Conservation (phyloP, 2,113 vertebrate genomes). For the Merops nubicus region DNA sequence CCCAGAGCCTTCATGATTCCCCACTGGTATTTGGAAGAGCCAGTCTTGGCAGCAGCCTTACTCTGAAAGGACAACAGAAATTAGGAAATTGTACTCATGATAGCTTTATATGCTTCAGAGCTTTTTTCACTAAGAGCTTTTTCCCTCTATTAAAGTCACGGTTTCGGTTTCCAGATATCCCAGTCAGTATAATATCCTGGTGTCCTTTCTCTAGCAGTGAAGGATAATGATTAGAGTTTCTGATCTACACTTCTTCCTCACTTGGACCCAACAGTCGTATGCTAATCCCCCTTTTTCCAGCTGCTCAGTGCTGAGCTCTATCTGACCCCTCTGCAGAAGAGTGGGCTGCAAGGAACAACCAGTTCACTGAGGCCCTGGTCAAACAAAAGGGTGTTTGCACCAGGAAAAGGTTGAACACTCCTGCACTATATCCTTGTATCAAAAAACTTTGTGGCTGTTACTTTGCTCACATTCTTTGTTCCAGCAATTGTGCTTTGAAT, state of each 20-base stretch:
- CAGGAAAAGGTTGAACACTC: accelerated
- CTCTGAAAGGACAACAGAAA: constrained; percentile 76
- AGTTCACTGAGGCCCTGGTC: neutral
- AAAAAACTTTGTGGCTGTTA: neutral
- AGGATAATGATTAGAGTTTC: neutral
- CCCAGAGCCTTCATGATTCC: constrained; percentile 94
- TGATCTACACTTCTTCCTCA: too few species aligned
- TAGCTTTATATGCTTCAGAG: too few species aligned
- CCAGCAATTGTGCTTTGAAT: neutral
- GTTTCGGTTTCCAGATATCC: neutral
- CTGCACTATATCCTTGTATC: neutral
- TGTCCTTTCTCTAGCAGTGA: neutral
- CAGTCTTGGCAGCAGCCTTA: constrained; percentile 92
- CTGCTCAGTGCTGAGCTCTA: accelerated
- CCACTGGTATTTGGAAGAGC: constrained; percentile 91
- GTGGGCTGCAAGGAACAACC: accelerated
- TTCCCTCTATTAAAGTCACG: accelerated
- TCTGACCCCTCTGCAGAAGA: neutral
- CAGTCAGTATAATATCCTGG: neutral
- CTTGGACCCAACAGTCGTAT: too few species aligned
- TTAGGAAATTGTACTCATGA: neutral
- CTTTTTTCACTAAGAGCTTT: neutral
- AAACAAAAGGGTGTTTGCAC: neutral
- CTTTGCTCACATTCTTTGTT: neutral
- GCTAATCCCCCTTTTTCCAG: neutral